Base-by-base conservation (phyloP, 2,797 vertebrate species). In the Dallia pectoralis region DNA sequence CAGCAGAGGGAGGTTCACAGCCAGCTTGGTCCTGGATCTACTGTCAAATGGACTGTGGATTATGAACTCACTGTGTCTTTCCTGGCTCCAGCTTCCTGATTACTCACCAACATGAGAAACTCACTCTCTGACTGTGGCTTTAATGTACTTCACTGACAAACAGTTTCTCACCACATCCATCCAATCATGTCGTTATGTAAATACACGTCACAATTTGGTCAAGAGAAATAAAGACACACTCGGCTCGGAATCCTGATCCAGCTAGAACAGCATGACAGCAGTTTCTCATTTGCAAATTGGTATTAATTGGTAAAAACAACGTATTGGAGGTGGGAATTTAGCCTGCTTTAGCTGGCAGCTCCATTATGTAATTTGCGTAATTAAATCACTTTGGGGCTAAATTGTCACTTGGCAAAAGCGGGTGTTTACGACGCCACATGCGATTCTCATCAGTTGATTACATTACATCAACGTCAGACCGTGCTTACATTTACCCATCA, bases 11-110 rank as follows among this genome's bases (percentile, higher is more conserved):
- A 74, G 69, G 80, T 76, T 78, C 64, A 48, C 7, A 15, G 77
- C 67, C 82, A 81, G 77, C 78, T 70, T n/a, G 16, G 22, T 33
- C 2, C 8, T 36, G 51, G 32, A 29, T 78, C 74, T 63, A 33
- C 67, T 78, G 74, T 77, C 81, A 74, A 72, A 76, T 67, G 29
- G 29, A 32, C 32, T 61, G 76, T 79, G 85, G 82, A 87, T 87
- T 87, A 86, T 49, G 61, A 69, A 77, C 69, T 71, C 67, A 56
- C 75, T 44, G 40, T 44, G 22, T 27, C 44, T 77, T 25, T 75
- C 63, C 76, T 74, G 77, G 74, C 73, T 69, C 22, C 2, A 65
- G 74, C 74, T 74, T 76, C 76, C 25, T 62, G 59, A 69, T 77
- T 40, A 19, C 79, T 77, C 70, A 51, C 73, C 69, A 44, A 77